phyloP scores from a whole-genome alignment of 1,140 invertebrate species.

The Pseudomyrmex flavicornis region DNA sequence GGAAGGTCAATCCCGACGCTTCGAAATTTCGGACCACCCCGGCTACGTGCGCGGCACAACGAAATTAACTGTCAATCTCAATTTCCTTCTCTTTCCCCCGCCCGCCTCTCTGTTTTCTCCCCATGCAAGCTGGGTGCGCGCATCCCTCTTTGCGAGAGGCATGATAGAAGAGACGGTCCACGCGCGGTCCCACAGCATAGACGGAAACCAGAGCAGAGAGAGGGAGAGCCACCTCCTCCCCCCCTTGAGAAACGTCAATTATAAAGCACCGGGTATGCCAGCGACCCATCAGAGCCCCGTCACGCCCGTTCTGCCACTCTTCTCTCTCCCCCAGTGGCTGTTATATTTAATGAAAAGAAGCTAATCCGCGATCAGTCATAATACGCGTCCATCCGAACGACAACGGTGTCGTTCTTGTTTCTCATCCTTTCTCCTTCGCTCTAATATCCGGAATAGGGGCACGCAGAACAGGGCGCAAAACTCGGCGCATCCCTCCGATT shows the following conservation, averaged over 20 bases:
- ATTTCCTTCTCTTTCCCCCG: constrained; percentile 76
- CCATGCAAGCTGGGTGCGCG: constrained; percentile 22
- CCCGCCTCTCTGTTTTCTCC: background rate
- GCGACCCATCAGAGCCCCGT: constrained; percentile 64
- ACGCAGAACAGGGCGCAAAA: background rate
- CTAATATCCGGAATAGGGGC: background rate
- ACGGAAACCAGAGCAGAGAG: constrained; percentile 6
- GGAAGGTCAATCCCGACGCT: constrained; percentile 82
- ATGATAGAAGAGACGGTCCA: too few relatives aligned
- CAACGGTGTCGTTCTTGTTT: constrained; percentile 11
- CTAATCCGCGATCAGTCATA: constrained; percentile 76
- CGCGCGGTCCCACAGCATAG: background rate
- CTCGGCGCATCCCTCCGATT: background rate
- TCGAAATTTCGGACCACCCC: constrained; percentile 80
- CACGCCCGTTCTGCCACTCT: constrained; percentile 46
- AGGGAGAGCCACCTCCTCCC: constrained; percentile 30
- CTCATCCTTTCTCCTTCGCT: constrained; percentile 1
- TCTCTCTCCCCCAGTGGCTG: constrained; percentile 44
- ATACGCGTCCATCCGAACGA: constrained; percentile 60
- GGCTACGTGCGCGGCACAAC: constrained; percentile 68
- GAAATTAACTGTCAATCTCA: constrained; percentile 86
- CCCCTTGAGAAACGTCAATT: constrained; percentile 71
- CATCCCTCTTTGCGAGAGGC: constrained; percentile 28
- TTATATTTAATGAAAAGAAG: constrained; percentile 76
- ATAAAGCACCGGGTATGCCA: constrained; percentile 69